Conservation (phyloP, 2,113 vertebrate genomes). For the Aplodontia rufa region DNA sequence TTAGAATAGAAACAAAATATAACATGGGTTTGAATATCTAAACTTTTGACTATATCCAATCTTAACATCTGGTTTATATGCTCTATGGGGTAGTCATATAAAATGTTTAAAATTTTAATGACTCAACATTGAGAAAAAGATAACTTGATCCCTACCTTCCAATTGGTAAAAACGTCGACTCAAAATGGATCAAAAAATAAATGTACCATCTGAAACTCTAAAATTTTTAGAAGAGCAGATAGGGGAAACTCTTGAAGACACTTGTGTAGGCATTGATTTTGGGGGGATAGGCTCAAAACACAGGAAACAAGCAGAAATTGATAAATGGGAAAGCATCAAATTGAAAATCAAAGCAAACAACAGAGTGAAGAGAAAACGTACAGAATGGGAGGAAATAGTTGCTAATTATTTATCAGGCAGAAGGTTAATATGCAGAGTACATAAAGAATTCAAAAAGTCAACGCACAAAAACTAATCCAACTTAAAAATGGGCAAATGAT, state of each 20-base stretch:
- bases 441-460: not conserved
- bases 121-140: not conserved
- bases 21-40: not conserved
- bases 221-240: not conserved
- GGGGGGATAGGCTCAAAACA: not conserved
- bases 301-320: not conserved
- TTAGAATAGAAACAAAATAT: constrained; percentile 10
- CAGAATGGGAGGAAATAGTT: not conserved
- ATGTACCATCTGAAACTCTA: not conserved
- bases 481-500: not conserved
- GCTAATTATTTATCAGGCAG: not conserved
- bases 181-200: not conserved
- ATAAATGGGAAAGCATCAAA: not conserved
- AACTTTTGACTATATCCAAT: not conserved
- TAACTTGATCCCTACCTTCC: not conserved
- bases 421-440: not conserved
- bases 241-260: not conserved
- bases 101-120: not conserved
- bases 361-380: not conserved
- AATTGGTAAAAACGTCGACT: not conserved
- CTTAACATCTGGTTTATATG: not conserved
- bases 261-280: not conserved
- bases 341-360: not conserved
- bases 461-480: not conserved
- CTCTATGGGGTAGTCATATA: not conserved